phyloP scores from a whole-genome alignment of 2,797 vertebrate genomes.

The Acrocephalus scirpaceus region DNA sequence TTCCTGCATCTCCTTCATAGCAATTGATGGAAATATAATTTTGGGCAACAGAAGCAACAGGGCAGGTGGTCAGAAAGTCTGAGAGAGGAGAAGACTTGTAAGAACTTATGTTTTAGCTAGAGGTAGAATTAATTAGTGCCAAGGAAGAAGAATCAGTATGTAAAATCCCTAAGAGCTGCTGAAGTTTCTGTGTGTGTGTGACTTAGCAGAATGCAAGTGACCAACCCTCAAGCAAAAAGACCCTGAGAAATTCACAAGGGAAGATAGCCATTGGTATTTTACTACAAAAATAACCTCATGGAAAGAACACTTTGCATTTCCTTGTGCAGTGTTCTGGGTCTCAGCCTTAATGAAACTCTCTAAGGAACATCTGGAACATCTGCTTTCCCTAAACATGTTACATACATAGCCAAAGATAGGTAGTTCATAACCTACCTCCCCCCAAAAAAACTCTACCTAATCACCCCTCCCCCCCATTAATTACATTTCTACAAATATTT shows the following conservation, averaged over 20 bases:
- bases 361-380: background rate
- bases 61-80: background rate
- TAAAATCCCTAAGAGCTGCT: background rate
- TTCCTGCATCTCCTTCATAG: background rate
- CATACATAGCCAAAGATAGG: background rate
- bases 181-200: background rate
- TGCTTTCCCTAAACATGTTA: background rate
- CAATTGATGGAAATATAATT: background rate
- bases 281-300: background rate
- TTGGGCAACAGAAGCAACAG: background rate
- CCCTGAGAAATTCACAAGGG: background rate
- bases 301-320: background rate
- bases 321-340: background rate
- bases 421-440: background rate
- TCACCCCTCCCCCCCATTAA: fast-evolving
- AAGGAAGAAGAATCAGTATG: background rate
- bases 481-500: background rate
- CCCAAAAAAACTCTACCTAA: background rate
- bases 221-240: background rate
- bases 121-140: background rate
- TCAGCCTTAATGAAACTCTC: background rate
- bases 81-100: background rate
- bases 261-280: background rate
- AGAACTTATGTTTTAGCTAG: background rate
- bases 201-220: background rate